Percentiles rank a stretch among this genome's conserved stretches.
Evolutionary conservation across 1,140 invertebrate genomes (phyloP).

Genomic region (Drosophila kurseongensis): DNA sequence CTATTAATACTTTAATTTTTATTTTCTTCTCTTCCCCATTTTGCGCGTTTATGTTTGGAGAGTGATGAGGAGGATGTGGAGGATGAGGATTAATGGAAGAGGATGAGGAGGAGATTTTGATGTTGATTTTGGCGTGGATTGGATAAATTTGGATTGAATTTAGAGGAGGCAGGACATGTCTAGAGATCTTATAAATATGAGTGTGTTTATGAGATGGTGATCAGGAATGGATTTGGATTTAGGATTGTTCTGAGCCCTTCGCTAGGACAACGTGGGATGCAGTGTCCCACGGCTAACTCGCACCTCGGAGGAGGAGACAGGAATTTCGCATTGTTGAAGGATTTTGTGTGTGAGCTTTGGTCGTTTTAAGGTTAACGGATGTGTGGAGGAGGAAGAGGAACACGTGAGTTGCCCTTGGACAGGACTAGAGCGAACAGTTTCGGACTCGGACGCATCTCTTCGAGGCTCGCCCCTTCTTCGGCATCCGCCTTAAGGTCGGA

Average conservation of each 20-base stretch:
- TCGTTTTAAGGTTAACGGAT: constrained; percentile 44
- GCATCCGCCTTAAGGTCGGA: constrained; percentile 54
- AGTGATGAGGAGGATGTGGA: constrained; percentile 59
- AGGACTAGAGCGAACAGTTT: constrained; percentile 56
- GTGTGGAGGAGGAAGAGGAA: constrained; percentile 35
- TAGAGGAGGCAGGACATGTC: constrained; percentile 66
- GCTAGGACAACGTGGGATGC: constrained; percentile 75
- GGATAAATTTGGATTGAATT: constrained; percentile 62
- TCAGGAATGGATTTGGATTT: constrained; percentile 64
- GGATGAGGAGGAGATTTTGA: constrained; percentile 67
- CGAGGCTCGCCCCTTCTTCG: constrained; percentile 50
- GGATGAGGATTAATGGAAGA: constrained; percentile 64
- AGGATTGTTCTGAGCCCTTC: constrained; percentile 55
- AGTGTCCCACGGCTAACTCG: constrained; percentile 48
- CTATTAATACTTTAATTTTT: constrained; percentile 80
- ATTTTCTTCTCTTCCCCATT: constrained; percentile 80
- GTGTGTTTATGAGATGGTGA: constrained; percentile 48
- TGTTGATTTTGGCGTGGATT: constrained; percentile 66
- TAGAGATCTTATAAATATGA: constrained; percentile 37
- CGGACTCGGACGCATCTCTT: constrained; percentile 56
- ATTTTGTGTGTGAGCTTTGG: constrained; percentile 33
- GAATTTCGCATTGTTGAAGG: constrained; percentile 30
- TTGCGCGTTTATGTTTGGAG: constrained; percentile 79
- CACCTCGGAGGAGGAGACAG: constrained; percentile 36
- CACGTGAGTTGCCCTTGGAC: constrained; percentile 55